Evolutionary conservation across 2,797 vertebrate species (phyloP).

Genomic region (Micropoecilia bifurca): DNA sequence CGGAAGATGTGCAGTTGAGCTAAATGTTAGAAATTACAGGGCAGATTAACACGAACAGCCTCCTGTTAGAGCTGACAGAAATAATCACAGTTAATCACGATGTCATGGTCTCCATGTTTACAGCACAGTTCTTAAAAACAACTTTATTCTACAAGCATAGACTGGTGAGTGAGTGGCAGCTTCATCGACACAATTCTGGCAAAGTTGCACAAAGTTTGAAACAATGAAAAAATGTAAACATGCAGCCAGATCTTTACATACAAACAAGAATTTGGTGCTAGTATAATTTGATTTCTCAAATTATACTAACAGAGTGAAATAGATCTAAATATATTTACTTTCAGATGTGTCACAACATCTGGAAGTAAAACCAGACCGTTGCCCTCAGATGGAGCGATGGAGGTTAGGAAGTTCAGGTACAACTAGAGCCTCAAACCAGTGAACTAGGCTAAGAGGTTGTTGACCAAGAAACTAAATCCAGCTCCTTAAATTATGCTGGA

Average conservation of each 20-base stretch:
- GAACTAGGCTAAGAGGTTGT: not conserved
- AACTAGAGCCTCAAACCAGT: not conserved
- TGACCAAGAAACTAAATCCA: not conserved
- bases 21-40: slow-evolving; percentile 18
- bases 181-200: not conserved
- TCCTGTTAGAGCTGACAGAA: slow-evolving; percentile 5
- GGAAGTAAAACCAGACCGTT: not conserved
- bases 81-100: not conserved
- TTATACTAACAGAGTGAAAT: not conserved
- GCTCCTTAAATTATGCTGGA: not conserved
- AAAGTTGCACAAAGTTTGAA: not conserved
- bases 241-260: not conserved
- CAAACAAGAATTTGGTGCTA: not conserved
- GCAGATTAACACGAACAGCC: slow-evolving; percentile 5
- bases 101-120: not conserved
- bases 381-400: not conserved
- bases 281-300: no score
- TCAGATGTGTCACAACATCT: not conserved
- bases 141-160: not conserved
- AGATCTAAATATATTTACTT: no score
- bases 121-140: not conserved
- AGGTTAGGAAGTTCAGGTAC: not conserved
- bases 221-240: not conserved
- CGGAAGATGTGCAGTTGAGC: slow-evolving; percentile 33
- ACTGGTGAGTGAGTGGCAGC: not conserved